Percentiles rank a stretch among this genome's conserved stretches.
Conservation (phyloP, 2,888 invertebrate species). For the Operophtera brumata region DNA sequence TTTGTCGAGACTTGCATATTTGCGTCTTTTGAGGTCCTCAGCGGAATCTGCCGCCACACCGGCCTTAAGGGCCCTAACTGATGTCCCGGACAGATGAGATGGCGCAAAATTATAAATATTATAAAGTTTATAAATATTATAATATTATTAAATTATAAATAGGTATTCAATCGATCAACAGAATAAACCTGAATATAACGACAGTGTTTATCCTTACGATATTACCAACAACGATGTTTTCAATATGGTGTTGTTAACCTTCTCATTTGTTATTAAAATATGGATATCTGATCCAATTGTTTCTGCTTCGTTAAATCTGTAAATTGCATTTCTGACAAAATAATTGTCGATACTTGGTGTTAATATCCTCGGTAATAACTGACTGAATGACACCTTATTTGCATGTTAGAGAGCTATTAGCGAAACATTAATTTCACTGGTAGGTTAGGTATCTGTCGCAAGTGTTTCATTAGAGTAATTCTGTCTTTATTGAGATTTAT, state of each 20-base stretch:
- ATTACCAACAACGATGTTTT: neutral
- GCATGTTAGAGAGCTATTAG: conserved; percentile 13
- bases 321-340: neutral
- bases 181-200: too few relatives aligned
- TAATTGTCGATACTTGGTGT: neutral
- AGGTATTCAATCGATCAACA: too few relatives aligned
- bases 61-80: too few relatives aligned
- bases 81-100: too few relatives aligned
- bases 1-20: too few relatives aligned
- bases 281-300: neutral
- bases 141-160: too few relatives aligned
- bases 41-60: too few relatives aligned
- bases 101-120: too few relatives aligned
- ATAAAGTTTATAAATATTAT: too few relatives aligned
- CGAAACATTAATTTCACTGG: neutral
- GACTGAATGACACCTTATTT: conserved; percentile 3
- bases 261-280: neutral
- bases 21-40: too few relatives aligned
- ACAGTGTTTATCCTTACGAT: neutral
- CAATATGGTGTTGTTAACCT: neutral
- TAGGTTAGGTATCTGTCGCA: neutral
- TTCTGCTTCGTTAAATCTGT: neutral
- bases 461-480: conserved; percentile 5
- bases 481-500: neutral
- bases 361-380: neutral